Base-by-base conservation (phyloP, 2,113 vertebrate genomes). In the Nerophis lumbriciformis region DNA sequence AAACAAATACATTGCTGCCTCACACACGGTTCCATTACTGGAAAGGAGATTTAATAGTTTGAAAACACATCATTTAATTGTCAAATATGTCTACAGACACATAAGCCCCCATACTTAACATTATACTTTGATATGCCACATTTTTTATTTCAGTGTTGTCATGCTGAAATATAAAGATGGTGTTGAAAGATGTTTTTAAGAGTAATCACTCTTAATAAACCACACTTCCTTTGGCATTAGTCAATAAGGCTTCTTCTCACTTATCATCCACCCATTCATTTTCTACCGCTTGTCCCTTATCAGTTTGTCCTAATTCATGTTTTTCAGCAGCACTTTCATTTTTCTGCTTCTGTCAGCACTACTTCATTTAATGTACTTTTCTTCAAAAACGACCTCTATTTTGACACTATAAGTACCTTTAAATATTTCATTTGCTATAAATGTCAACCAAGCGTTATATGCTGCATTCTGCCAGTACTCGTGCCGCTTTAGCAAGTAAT, bases 171-270 rank as follows among this genome's bases (percentile, higher is more conserved):
- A 28, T 3, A 28, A 28, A 28, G 28, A 28, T 2, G 59, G 53
- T 55, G 55, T 50, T 36, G 12, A 35, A 48, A 35, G 14, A 8
- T 45, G 19, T 21, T 21, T 44, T 16, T n/a, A 11, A 37, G 44
- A n/a, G n/a, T n/a, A n/a, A n/a, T n/a, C n/a, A n/a, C n/a, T n/a
- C n/a, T n/a, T 36, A 61, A 64, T 12, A 51, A 6, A 15, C 35
- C 36, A 66, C 68, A 63, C 9, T n/a, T 68, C 59, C 58, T 36
- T 64, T 62, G 53, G 61, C 61, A 68, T 63, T 54, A 72, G 59
- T 72, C 57, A 67, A 47, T 49, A 60, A 61, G 9, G 39, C 39
- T 36, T 49, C 12, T 56, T 54, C 48, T 39, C 52, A 65, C 49
- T 64, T 72, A 66, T 28, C 28, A 28, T 28, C 4, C 28, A 28